Evolutionary conservation across 2,113 vertebrate species (phyloP).

Genomic region (Pontoporia blainvillei): DNA sequence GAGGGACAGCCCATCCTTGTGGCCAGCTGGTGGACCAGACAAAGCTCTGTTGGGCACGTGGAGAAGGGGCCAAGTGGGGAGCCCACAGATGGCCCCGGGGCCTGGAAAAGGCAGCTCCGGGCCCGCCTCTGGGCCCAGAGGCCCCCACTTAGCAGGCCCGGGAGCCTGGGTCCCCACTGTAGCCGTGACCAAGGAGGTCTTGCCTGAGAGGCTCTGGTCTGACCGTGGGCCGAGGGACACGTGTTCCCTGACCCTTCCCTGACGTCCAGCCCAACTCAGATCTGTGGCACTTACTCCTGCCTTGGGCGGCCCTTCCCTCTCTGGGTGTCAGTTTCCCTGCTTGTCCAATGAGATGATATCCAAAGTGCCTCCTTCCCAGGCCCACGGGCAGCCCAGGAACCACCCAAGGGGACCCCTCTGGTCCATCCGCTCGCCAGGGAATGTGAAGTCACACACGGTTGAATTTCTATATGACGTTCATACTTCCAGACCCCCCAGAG

Average conservation of each 20-base stretch:
- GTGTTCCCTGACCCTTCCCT: not conserved
- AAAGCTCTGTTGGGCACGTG: accelerated
- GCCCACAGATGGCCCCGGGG: accelerated
- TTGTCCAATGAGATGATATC: not conserved
- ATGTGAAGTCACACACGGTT: not conserved
- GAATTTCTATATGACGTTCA: not conserved
- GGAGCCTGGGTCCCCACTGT: not conserved
- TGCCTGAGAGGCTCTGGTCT: not conserved
- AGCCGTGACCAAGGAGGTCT: not conserved
- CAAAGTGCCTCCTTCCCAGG: not conserved
- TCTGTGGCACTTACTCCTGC: not conserved
- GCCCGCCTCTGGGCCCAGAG: not conserved
- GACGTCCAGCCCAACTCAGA: not conserved
- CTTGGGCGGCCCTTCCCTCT: not conserved
- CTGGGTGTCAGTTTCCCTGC: not conserved
- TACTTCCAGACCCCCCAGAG: not conserved
- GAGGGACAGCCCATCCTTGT: accelerated
- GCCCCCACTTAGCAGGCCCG: not conserved
- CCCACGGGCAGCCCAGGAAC: not conserved
- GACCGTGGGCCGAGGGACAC: not conserved
- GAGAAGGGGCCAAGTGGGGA: not conserved
- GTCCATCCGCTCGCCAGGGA: accelerated
- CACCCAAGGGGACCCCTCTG: accelerated
- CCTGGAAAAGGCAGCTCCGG: not conserved
- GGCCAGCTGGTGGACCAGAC: not conserved